Base-by-base conservation (phyloP, 2,797 vertebrate genomes). In the Peromyscus eremicus region DNA sequence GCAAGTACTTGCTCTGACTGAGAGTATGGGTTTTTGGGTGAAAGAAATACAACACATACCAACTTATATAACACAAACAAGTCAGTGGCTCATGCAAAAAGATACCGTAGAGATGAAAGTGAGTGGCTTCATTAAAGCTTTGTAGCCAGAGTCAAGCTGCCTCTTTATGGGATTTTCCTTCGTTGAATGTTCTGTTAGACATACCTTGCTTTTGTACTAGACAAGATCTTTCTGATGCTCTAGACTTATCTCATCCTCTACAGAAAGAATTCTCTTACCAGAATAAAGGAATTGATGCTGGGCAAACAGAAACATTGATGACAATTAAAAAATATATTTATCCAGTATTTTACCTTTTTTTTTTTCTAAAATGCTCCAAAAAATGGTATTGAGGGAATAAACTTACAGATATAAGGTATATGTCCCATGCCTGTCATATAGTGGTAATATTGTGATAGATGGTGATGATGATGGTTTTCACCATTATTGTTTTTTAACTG, bases 331-430 rank as follows among this genome's bases (percentile, higher is more conserved):
- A 37, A 40, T 37, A 32, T 43, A 68, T 92, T 32, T 87, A 77
- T 29, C 13, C 8, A 91, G 29, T 79, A 6, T 5, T 84, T 49
- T 88, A 60, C 62, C 21, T 83, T 27, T 16, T 68, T 79, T 79
- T 84, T 68, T 95, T 82, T 71, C 23, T 68, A 91, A 97, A 89
- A 76, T 57, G 29, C 52, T 73, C 43, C 13, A 12, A 89, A 57
- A 57, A 91, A 57, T 82, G 34, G 2, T 92, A 10, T 40, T 66
- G 79, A 91, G 66, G 16, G 6, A 88, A 34, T 70, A 46, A 83
- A 91, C 66, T 13, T 86, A 92, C 55, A 37, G 55, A 83, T 43
- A 79, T 34, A 27, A 82, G 21, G 89, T 68, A 55, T n/a, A 68
- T 71, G 79, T 60, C 52, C 49, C 12, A 49, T 80, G 29, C 34